These are phyloP conservation scores for Mythimna pallens DNA, from an alignment of 2,888 invertebrate species.

Conservation along the genomic window DNA sequence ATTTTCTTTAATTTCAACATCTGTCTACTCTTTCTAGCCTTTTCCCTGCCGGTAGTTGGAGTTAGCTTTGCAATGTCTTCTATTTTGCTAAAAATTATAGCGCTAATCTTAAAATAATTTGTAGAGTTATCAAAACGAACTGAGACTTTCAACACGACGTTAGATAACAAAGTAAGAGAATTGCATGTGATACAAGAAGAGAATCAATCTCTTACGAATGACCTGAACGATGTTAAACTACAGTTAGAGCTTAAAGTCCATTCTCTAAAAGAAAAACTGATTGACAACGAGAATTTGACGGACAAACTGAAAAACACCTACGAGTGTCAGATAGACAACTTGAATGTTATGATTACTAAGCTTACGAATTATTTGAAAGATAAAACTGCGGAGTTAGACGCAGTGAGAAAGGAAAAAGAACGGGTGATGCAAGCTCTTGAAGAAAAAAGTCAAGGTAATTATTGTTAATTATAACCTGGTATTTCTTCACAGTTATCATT, in stretches of 20 bases:
- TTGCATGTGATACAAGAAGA: conserved; percentile 73
- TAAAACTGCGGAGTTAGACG: conserved; percentile 76
- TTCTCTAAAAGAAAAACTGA: conserved; percentile 79
- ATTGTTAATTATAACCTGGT: background rate
- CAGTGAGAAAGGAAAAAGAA: conserved; percentile 75
- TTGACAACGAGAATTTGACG: conserved; percentile 78
- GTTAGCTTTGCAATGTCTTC: conserved; percentile 10
- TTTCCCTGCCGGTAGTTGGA: conserved; percentile 8
- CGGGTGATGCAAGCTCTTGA: conserved; percentile 68
- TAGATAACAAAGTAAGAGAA: conserved; percentile 71
- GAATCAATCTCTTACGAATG: conserved; percentile 74
- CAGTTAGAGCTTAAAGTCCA: conserved; percentile 80
- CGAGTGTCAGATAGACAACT: conserved; percentile 80
- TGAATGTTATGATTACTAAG: conserved; percentile 80
- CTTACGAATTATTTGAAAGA: conserved; percentile 79
- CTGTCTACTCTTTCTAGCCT: conserved; percentile 17
- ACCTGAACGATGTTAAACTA: conserved; percentile 76
- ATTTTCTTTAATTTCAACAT: conserved; percentile 14
- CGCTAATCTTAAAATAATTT: conserved; percentile 59
- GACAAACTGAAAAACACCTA: conserved; percentile 80
- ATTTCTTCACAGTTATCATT: background rate
- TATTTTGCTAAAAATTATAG: conserved; percentile 15
- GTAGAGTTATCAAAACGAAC: conserved; percentile 73
- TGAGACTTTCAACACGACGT: conserved; percentile 63
- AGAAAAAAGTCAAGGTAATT: conserved; percentile 73